Base-by-base conservation (phyloP, 2,888 invertebrate species). In the Nowickia ferox region DNA sequence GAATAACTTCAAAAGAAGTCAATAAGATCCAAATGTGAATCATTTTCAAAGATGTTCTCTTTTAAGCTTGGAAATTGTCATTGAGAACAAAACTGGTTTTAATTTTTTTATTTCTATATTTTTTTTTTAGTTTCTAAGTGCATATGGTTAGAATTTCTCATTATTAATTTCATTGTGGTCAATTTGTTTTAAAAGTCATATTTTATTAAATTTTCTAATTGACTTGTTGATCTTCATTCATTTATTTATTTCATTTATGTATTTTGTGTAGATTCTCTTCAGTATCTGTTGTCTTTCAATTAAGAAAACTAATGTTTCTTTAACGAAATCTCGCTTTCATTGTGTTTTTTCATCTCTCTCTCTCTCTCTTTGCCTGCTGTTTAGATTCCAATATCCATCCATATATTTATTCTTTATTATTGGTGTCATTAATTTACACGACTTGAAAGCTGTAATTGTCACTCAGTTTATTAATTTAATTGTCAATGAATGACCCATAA, bases 391-490 rank as follows among this genome's bases (percentile, higher is more conserved):
- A 81, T 81, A 68, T 66, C 51, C 48, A 61, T 65, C 48, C 30
- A 46, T 44, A 40, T 10, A 38, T 44, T 78, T 9, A 17, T 1
- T 22, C 30, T 61, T 48, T 11, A 30, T 51, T 61, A 59, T 51
- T 75, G 61, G 81, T 82, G 69, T 75, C 69, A 55, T 69, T 69
- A 53, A 68, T 81, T 81, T 53, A 81, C 68, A 68, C 81, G 17
- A 75, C 44, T 75, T 74, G 74, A 75, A 61, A 22, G 22, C 38
- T 55, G 22, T 69, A 53, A 65, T 76, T 63, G 76, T 71, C 82
- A 57, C 82, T 82, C 48, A 69, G 53, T 76, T 76, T 82, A 71
- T 82, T 82, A 82, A 82, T 82, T 77, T 68, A 82, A 82, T 82
- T 82, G 65, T 74, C 57, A 61, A 65, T 76, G 69, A 69, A 65